Conservation (phyloP, 1,140 invertebrate species). For the Euwallacea similis region DNA sequence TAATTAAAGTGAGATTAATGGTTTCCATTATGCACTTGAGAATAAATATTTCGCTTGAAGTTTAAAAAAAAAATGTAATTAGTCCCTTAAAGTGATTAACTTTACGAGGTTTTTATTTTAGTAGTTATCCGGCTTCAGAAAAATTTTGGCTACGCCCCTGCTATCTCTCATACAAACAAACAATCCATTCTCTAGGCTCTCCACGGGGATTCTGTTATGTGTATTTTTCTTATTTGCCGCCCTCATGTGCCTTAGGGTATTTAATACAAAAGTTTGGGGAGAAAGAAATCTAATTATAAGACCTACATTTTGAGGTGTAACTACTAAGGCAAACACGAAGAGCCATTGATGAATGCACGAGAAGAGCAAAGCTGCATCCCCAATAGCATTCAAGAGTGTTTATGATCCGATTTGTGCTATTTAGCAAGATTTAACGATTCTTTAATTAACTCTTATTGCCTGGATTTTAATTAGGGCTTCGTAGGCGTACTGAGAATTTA, state of each 20-base stretch:
- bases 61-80: slow-evolving; percentile 7
- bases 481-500: neutral
- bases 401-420: too few relatives aligned
- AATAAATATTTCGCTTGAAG: neutral
- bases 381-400: too few relatives aligned
- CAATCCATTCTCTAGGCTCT: too few relatives aligned
- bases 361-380: too few relatives aligned
- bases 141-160: too few relatives aligned
- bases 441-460: neutral
- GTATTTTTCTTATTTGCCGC: slow-evolving; percentile 14
- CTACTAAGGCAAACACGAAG: neutral
- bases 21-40: neutral
- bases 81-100: neutral
- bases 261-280: neutral
- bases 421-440: neutral
- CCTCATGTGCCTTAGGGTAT: neutral
- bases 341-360: too few relatives aligned
- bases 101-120: too few relatives aligned
- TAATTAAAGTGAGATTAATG: slow-evolving; percentile 5
- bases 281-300: slow-evolving; percentile 10
- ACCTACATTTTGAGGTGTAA: slow-evolving; percentile 9
- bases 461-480: neutral
- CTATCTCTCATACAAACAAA: too few relatives aligned
- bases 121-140: too few relatives aligned
- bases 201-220: neutral